Base-by-base conservation (phyloP, 2,888 invertebrate species). In the Microctonus aethiopoides region DNA sequence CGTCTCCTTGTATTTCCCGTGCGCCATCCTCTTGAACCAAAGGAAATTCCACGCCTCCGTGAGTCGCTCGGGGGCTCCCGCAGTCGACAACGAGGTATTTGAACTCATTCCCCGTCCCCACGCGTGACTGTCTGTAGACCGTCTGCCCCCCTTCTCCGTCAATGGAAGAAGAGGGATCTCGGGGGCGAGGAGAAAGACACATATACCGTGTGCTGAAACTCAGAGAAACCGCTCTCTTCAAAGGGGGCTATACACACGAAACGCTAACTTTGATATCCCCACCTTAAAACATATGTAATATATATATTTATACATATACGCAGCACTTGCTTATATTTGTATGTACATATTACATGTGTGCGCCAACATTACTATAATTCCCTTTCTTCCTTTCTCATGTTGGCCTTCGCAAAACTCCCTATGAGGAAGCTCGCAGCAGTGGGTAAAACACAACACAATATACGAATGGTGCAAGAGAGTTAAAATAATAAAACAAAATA, bases 11-110 rank as follows among this genome's bases (percentile, higher is more conserved):
- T 61, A 24, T 61, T 26, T 22, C 10, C 39, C 22, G 22, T n/a
- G 11, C 36, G 36, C 61, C 39, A 24, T 61, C 39, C 39, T 61
- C n/a, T 24, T 22, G 24, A 61, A 22, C 61, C 61, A 24, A 61
- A 36, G 61, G 61, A 61, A 61, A 61, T 61, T 61, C 61, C 61
- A 61, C 61, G 61, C 61, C 61, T 61, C 39, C 24, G 39, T 61
- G 61, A 61, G 39, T 61, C 41, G 41, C 61, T 39, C 13, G 39
- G 41, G 39, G 61, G 61, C 61, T 61, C 61, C 61, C 61, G 61
- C 24, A 41, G 34, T 39, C 61, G 39, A 61, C 61, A 61, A 68
- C 75, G 77, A 80, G 80, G 81, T 81, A 81, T 81, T 81, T 80
- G 80, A 81, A 80, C 81, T 75, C 79, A 73, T 71, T 75, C 74